Conservation (phyloP, 2,113 vertebrate species). For the Hipposideros armiger region DNA sequence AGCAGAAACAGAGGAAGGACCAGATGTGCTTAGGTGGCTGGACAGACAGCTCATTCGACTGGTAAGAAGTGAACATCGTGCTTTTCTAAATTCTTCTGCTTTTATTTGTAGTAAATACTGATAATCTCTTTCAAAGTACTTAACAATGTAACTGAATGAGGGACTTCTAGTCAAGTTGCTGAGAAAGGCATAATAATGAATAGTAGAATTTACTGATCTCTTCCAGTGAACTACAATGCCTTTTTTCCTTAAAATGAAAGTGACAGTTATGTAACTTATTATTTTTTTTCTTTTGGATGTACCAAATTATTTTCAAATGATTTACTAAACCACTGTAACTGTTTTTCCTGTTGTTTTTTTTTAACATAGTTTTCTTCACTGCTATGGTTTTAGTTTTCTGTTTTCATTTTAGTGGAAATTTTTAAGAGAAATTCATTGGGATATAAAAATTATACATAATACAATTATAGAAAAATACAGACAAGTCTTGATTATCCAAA, state of each 20-base stretch:
- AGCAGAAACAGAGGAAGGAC: slow-evolving; percentile 97
- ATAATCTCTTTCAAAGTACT: neutral
- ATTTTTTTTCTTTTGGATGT: neutral
- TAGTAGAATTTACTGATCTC: neutral
- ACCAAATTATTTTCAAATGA: slow-evolving; percentile 15
- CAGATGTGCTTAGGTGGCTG: slow-evolving; percentile 97
- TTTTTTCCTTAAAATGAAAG: slow-evolving; percentile 28
- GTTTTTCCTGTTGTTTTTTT: neutral
- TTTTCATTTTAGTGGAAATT: slow-evolving; percentile 16
- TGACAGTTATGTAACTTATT: neutral
- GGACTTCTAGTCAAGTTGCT: neutral
- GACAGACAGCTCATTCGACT: slow-evolving; percentile 97
- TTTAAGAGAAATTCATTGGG: slow-evolving; percentile 24
- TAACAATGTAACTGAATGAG: neutral
- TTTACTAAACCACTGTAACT: neutral
- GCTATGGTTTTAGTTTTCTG: slow-evolving; percentile 35
- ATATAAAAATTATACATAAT: neutral
- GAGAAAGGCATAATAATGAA: neutral
- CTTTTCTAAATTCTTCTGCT: neutral
- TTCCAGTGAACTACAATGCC: neutral
- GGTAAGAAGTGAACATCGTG: slow-evolving; percentile 85
- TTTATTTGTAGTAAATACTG: slow-evolving; percentile 38
- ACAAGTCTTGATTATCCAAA: neutral
- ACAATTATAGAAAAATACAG: neutral
- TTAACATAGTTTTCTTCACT: slow-evolving; percentile 14